Evolutionary conservation across 2,113 vertebrate genomes (phyloP).

Genomic region (Conger conger): DNA sequence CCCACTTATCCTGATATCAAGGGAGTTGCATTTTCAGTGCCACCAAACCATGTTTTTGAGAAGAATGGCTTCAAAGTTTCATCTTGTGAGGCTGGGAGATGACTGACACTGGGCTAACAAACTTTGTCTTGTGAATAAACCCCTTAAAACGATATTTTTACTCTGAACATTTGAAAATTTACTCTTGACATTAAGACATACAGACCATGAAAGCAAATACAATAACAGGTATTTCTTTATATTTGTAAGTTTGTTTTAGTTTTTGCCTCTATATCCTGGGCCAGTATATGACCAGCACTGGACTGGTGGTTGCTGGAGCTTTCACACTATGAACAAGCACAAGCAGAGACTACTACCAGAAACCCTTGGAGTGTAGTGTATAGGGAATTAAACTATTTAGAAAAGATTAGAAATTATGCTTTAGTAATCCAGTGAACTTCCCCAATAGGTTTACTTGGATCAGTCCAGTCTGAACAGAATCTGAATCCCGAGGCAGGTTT

Average conservation of each 20-base stretch:
- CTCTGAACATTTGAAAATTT: no score
- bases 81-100: no score
- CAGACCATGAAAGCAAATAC: no score
- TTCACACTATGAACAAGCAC: neutral
- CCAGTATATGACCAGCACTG: neutral
- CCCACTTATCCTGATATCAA: no score
- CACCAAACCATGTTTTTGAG: no score
- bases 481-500: neutral
- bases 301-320: conserved; percentile 14
- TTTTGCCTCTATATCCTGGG: conserved; percentile 1
- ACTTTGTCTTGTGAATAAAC: no score
- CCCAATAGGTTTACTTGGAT: neutral
- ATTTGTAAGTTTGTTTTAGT: neutral
- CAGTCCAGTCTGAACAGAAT: neutral
- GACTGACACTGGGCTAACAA: no score
- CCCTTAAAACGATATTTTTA: no score
- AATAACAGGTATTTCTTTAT: no score
- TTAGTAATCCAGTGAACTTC: neutral
- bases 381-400: neutral
- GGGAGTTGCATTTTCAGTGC: no score
- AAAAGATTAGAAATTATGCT: neutral
- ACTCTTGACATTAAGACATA: no score
- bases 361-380: neutral
- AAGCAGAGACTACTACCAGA: neutral
- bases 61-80: no score